Base-by-base conservation (phyloP, 92 coral and sea anemone genomes). In the Palythoa heliodiscus region DNA sequence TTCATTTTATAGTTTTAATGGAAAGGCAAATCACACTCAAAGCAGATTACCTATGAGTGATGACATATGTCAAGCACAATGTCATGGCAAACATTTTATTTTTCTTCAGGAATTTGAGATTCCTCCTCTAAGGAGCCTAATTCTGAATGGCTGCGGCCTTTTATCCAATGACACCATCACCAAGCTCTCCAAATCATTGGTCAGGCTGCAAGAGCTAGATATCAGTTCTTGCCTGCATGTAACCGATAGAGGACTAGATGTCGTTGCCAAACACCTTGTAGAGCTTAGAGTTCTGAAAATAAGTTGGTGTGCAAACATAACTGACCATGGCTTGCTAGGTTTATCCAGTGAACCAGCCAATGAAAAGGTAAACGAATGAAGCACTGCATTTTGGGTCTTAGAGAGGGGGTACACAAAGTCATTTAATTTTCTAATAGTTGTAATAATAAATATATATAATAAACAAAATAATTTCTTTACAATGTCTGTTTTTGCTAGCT, bases 301-400 rank as follows among this genome's bases (percentile, higher is more conserved):
- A 25, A 94, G 98, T 43, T 94, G 98, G 98, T 94, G 98, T 80
- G 93, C 91, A 16, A 94, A 92, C 71, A 87, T 94, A 11, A 94
- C 98, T 15, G 98, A 94, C 86, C 58, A 67, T 67, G 95, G 98
- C 2, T 84, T 94, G 76, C 74, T 80, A 57, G 98, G 98, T 35
- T 25, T 78, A 22, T 66, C 72, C 70, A 43, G 24, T 35, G 15
- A 52, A 47, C 14, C 52, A 9, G 60, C 11, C 9, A 47, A 70
- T 39, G 83, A 25, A 8, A 61, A 64, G 58, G 84, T 80, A 52
- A 80, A 29, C 35, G 35, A 29, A 29, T 29, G 35, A 29, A 29
- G 35, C 35, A 29, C 35, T 29, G 1, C 35, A 29, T 29, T 29
- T 29, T 29, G 35, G 35, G 35, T 29, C 35, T 29, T 29, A 29